These are phyloP conservation scores for Hypolimnas misippus DNA, from an alignment of 2,888 invertebrate genomes.

Conservation along the genomic window DNA sequence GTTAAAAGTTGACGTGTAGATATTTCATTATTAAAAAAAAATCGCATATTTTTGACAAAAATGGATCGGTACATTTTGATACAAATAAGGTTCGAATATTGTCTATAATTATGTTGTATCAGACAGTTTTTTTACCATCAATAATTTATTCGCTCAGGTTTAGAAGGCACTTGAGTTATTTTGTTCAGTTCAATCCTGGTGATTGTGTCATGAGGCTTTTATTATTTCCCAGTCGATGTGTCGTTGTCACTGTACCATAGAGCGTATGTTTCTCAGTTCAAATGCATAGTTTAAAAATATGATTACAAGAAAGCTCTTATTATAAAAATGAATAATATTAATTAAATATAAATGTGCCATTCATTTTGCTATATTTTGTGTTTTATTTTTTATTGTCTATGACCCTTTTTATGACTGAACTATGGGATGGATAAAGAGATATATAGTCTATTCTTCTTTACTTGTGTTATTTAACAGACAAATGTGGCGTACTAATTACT, in stretches of 20 bases:
- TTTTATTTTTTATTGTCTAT: constrained; percentile 62
- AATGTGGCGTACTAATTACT: too few relatives aligned
- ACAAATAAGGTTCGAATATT: neutral
- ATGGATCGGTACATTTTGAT: neutral
- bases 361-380: constrained; percentile 82
- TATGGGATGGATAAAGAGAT: too few relatives aligned
- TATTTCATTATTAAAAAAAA: too few relatives aligned
- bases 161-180: constrained; percentile 53
- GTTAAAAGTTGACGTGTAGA: too few relatives aligned
- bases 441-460: too few relatives aligned
- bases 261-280: constrained; percentile 57
- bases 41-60: constrained; percentile 46
- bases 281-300: constrained; percentile 74
- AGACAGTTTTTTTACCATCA: constrained; percentile 22
- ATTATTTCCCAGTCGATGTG: constrained; percentile 36
- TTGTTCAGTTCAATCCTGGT: constrained; percentile 59
- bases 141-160: constrained; percentile 62
- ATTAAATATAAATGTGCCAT: constrained; percentile 85
- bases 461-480: too few relatives aligned
- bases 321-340: constrained; percentile 84
- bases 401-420: neutral
- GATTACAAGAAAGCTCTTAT: constrained; percentile 82
- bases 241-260: constrained; percentile 49
- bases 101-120: neutral
- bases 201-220: constrained; percentile 51